A percentile compares a stretch with the other conserved stretches of the same genome.
Evolutionary conservation across 2,888 invertebrate genomes (phyloP).

Genomic region (Harmothoe impar): DNA sequence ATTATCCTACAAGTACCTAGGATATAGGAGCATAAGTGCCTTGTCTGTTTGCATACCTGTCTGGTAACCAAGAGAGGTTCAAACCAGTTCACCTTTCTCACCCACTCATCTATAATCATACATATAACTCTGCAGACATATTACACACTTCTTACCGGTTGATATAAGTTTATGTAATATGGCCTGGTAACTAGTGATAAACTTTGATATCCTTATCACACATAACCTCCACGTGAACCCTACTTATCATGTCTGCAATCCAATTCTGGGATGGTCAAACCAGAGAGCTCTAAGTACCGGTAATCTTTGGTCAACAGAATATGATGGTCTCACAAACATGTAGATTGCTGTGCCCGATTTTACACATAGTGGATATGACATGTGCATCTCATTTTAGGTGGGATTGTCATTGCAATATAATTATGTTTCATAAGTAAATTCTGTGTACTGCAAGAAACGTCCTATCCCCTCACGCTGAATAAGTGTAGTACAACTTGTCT

Average conservation of each 20-base stretch:
- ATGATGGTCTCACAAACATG: not conserved
- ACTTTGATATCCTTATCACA: not conserved
- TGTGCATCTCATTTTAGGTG: too few relatives aligned
- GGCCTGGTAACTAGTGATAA: not conserved
- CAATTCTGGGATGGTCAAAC: not conserved
- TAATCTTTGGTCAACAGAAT: too few relatives aligned
- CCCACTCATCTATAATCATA: not conserved
- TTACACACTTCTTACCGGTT: not conserved
- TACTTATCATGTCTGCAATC: not conserved
- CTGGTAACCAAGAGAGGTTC: not conserved
- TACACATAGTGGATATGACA: too few relatives aligned
- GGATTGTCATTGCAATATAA: too few relatives aligned
- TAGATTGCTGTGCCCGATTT: not conserved
- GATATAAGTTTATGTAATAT: not conserved
- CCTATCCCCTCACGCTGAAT: too few relatives aligned
- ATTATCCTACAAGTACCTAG: too few relatives aligned
- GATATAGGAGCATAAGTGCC: too few relatives aligned
- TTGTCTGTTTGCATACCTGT: too few relatives aligned
- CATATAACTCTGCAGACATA: not conserved
- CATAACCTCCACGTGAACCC: not conserved
- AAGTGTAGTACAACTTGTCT: too few relatives aligned
- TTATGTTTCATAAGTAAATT: too few relatives aligned
- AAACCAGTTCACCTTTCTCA: conserved; percentile 22
- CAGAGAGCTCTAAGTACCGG: not conserved
- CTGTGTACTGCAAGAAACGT: too few relatives aligned